A percentile compares a stretch with the other conserved stretches of the same genome.
phyloP scores from a whole-genome alignment of 2,113 vertebrate species.

The Apteryx owenii region DNA sequence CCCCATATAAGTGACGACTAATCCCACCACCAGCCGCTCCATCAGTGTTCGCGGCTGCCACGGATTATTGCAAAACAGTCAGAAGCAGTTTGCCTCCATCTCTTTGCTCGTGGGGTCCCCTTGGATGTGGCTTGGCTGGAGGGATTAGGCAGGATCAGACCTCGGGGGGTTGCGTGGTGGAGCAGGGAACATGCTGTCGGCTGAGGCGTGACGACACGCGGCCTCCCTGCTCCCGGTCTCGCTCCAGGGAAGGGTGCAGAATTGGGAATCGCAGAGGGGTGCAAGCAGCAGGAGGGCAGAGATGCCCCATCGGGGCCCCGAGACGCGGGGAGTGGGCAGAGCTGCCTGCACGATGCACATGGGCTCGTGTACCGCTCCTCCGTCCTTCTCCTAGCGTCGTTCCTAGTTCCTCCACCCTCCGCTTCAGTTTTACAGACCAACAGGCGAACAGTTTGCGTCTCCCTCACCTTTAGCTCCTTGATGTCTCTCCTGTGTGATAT shows the following conservation, averaged over 20 bases:
- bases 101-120: no score
- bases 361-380: no score
- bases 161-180: not conserved
- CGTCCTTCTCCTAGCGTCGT: no score
- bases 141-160: not conserved
- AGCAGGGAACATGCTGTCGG: not conserved
- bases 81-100: not conserved
- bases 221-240: not conserved
- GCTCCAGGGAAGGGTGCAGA: not conserved
- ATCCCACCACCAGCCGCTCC: not conserved
- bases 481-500: not conserved
- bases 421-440: not conserved
- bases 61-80: not conserved
- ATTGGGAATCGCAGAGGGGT: not conserved
- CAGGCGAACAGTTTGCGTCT: not conserved
- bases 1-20: fast-evolving
- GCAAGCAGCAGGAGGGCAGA: not conserved
- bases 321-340: no score
- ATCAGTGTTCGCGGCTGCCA: not conserved
- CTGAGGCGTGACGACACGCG: no score
- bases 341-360: not conserved
- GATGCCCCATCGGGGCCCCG: not conserved
- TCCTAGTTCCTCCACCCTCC: no score
- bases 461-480: not conserved
- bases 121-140: no score